A percentile compares a stretch with the other conserved stretches of the same genome.
These are phyloP conservation scores for Papilio glaucus DNA, from an alignment of 1,140 invertebrate genomes.

Conservation along the genomic window DNA sequence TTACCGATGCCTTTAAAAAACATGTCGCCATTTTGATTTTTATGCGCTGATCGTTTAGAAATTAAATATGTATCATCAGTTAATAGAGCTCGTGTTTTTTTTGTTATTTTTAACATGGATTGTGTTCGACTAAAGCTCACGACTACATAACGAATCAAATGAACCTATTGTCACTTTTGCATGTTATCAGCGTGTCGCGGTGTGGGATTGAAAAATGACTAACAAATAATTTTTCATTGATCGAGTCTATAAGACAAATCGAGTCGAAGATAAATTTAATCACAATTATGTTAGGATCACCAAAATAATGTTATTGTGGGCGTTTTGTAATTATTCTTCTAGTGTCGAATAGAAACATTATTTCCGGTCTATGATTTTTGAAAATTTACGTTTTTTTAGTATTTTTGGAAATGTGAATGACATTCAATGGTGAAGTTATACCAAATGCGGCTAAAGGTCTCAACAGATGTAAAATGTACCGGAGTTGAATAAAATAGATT, in stretches of 20 bases:
- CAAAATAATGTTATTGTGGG: slow-evolving; percentile 31
- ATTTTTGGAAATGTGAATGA: not conserved
- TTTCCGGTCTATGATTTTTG: slow-evolving; percentile 29
- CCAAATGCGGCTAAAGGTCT: no score
- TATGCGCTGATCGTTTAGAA: not conserved
- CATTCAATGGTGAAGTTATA: no score
- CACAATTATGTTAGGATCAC: slow-evolving; percentile 23
- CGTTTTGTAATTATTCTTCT: slow-evolving; percentile 31
- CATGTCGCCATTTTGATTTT: not conserved
- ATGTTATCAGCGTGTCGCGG: slow-evolving; percentile 26
- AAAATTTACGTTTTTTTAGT: not conserved
- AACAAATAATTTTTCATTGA: slow-evolving; percentile 30
- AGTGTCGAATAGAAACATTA: slow-evolving; percentile 22
- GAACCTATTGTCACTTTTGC: slow-evolving; percentile 3
- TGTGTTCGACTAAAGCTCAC: not conserved
- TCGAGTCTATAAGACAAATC: slow-evolving; percentile 19
- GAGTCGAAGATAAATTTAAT: slow-evolving; percentile 35
- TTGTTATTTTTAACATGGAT: not conserved
- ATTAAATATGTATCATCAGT: not conserved
- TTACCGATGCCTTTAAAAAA: slow-evolving; percentile 43
- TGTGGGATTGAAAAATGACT: slow-evolving; percentile 33
- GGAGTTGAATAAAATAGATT: no score
- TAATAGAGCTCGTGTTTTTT: not conserved
- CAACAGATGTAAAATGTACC: no score
- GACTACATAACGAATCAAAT: not conserved